Evolutionary conservation across 2,797 vertebrate species (phyloP).

Genomic region (Sebastes kiyomatsui): DNA sequence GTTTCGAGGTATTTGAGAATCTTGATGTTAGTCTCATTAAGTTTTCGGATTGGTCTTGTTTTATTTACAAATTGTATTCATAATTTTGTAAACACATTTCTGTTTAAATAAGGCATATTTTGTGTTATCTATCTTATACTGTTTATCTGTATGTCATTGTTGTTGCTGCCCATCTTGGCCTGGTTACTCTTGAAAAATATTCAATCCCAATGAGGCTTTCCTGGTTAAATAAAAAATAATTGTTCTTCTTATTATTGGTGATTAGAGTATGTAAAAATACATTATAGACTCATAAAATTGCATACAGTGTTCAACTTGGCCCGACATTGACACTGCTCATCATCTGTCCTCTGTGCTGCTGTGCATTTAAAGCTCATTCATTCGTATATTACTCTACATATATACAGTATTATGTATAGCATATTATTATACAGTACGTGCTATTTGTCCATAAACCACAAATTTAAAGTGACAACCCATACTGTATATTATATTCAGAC

Average conservation of each 20-base stretch:
- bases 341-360: not conserved
- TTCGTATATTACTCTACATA: not conserved
- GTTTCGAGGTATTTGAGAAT: not conserved
- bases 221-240: too few species aligned
- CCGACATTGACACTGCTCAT: too few species aligned
- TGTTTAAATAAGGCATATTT: not conserved
- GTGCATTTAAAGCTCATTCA: not conserved
- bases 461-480: not conserved
- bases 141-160: not conserved
- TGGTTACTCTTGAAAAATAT: not conserved
- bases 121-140: not conserved
- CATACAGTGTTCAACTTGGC: not conserved
- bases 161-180: not conserved
- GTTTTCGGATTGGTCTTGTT: not conserved
- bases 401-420: not conserved
- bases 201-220: not conserved
- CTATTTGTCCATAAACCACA: not conserved
- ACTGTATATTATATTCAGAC: not conserved
- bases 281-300: not conserved
- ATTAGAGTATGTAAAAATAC: not conserved
- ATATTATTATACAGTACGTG: not conserved
- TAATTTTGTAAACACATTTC: not conserved
- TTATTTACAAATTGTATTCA: not conserved
- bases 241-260: not conserved
- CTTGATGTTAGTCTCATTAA: not conserved